Conservation (phyloP, 2,797 vertebrate genomes). For the Galaxias olidus region DNA sequence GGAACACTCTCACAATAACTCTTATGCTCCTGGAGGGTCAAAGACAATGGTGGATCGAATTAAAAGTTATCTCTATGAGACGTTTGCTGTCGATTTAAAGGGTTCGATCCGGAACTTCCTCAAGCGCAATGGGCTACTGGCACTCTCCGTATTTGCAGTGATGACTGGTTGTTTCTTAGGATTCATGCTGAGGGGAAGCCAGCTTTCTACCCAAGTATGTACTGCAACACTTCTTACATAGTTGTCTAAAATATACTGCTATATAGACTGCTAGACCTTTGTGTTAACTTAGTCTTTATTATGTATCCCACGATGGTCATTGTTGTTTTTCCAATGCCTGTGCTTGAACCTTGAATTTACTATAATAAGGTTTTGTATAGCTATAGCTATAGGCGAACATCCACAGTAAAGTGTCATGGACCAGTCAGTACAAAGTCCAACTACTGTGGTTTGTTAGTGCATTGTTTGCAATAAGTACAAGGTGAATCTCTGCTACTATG, state of each 20-base stretch:
- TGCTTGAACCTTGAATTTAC: not conserved
- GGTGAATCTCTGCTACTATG: too few species aligned
- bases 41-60: constrained; percentile 53
- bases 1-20: constrained; percentile 39
- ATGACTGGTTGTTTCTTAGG: constrained; percentile 81
- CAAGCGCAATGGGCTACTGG: constrained; percentile 79
- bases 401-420: not conserved
- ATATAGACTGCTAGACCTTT: too few species aligned
- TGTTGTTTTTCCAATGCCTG: too few species aligned
- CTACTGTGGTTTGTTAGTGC: too few species aligned
- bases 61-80: constrained; percentile 44
- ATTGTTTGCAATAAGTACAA: not conserved
- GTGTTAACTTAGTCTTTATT: not conserved
- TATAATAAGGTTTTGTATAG: not conserved
- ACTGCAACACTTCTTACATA: not conserved
- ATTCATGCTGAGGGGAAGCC: constrained; percentile 77
- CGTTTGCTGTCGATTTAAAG: not conserved
- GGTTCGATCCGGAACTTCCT: constrained; percentile 55
- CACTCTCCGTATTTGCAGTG: constrained; percentile 81
- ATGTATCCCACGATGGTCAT: too few species aligned
- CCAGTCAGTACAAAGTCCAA: not conserved
- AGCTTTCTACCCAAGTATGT: constrained; percentile 82
- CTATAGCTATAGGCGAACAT: constrained; percentile 1
- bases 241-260: not conserved
- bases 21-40: constrained; percentile 29